Base-by-base conservation (phyloP, 2,113 vertebrate genomes). In the Penelope pileata region DNA sequence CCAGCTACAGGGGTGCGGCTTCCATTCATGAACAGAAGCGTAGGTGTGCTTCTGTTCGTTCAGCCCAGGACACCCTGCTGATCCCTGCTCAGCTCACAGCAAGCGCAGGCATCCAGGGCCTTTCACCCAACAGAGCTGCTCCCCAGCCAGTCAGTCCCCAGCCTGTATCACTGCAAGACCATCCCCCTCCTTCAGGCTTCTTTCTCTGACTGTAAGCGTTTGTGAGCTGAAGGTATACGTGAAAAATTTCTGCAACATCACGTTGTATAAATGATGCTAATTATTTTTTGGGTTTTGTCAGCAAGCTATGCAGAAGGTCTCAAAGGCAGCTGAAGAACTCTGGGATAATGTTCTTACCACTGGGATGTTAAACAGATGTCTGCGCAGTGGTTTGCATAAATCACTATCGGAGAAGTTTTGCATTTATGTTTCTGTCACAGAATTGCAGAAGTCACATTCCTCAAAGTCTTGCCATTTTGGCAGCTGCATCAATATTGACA, bases 321-420 rank as follows among this genome's bases (percentile, higher is more conserved):
- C 48, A 60, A 92, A 91, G 53, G 43, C 91, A 93, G 56, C 43
- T 82, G 86, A 93, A 92, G 62, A 92, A 89, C 36, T 87, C 77
- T 1, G 26, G 56, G 76, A 66, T 79, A 63, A 62, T 54, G 6
- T 51, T 80, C 67, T 77, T 89, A 62, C 59, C 40, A 42, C 30
- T 93, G 45, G 7, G 58, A 58, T 89, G 73, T 85, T 78, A 92
- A 94, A 59, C 76, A 91, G 73, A 72, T 86, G 82, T 79, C 86
- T 90, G 53, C 64, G 82, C 50, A 73, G 21, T n/a, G 76, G 66
- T 96, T 94, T 86, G 22, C 50, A 78, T 94, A 85, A 85, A 92
- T 92, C 36, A 29, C 30, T 76, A 14, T 85, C 84, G n/a, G 58
- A 47, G 87, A 88, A 78, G 64, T 82, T 95, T 74, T 48, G 7